Percentiles rank a stretch among this genome's conserved stretches.
Conservation (phyloP, 1,140 invertebrate genomes). For the Rhysida immarginata region DNA sequence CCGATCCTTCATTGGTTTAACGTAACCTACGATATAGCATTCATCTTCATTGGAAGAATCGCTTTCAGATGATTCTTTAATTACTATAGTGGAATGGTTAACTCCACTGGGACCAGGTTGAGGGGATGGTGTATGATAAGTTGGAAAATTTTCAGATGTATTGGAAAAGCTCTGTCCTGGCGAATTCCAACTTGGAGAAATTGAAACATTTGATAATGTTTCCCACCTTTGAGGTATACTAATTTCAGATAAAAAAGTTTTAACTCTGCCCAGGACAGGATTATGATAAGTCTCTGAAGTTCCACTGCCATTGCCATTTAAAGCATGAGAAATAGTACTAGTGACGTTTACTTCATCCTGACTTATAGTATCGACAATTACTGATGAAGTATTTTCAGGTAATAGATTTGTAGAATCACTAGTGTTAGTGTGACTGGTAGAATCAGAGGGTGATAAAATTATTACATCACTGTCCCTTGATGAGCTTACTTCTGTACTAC, state of each 20-base stretch:
- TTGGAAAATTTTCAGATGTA: not conserved
- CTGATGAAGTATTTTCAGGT: not conserved
- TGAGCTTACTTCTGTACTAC: constrained; percentile 7
- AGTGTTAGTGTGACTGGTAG: not conserved
- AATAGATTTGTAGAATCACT: not conserved
- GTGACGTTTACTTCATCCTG: constrained; percentile 19
- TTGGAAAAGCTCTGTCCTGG: not conserved
- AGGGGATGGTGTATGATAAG: not conserved
- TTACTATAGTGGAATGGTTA: not conserved
- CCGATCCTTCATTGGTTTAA: constrained; percentile 36
- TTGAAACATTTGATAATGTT: too few species aligned
- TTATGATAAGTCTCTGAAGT: not conserved
- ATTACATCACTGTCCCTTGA: constrained; percentile 1
- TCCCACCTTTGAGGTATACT: too few species aligned
- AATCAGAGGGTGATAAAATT: not conserved
- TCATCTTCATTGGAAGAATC: constrained; percentile 13
- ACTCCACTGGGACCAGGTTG: not conserved
- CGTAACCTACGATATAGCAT: constrained; percentile 30
- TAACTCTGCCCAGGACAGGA: constrained; percentile 15
- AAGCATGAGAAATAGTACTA: not conserved
- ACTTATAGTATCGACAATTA: not conserved
- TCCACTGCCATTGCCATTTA: too few species aligned
- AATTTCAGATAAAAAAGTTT: not conserved
- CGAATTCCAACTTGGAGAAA: not conserved
- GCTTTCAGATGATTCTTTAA: not conserved